Base-by-base conservation (phyloP, 2,113 vertebrate species). In the Sphaerodactylus townsendi region DNA sequence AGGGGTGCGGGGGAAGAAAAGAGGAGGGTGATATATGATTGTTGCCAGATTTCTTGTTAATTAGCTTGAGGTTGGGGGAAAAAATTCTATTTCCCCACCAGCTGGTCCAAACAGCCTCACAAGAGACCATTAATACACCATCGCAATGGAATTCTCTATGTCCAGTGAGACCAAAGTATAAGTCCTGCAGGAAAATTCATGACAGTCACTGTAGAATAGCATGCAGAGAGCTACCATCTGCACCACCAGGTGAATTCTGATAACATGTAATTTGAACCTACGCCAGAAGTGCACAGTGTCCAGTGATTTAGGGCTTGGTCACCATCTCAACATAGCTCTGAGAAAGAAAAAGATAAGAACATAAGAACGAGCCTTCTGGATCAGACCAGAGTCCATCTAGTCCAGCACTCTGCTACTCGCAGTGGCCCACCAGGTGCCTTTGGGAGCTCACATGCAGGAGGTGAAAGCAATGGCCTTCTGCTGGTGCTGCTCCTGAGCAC, bases 291-390 rank as follows among this genome's bases (percentile, higher is more conserved):
- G 14, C 8, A 28, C 66, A 53, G 37, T 10, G 41, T 21, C 71
- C 35, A 14, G 9, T 76, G 37, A 0, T 44, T 28, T 5, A 9
- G 80, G 46, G 2, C 30, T 86, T 64, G 3, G 64, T 66, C 11
- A 15, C 14, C 17, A 3, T 44, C 37, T 41, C 23, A 79, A 13
- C 85, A 82, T 53, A 83, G 84, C 28, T 44, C 37, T 39, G 77
- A 77, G 48, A 87, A 87, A 83, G 48, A 83, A 48, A 2, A 68
- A 56, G 53, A n/a, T n/a, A n/a, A n/a, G n/a, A n/a, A n/a, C n/a
- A n/a, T n/a, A n/a, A n/a, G n/a, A n/a, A n/a, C n/a, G n/a, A n/a
- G n/a, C n/a, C n/a, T n/a, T n/a, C n/a, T n/a, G n/a, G n/a, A n/a
- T n/a, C n/a, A n/a, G n/a, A n/a, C n/a, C n/a, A n/a, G n/a, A n/a